Conservation (phyloP, 92 coral and sea anemone genomes). For the Zoanthus gigantus region DNA sequence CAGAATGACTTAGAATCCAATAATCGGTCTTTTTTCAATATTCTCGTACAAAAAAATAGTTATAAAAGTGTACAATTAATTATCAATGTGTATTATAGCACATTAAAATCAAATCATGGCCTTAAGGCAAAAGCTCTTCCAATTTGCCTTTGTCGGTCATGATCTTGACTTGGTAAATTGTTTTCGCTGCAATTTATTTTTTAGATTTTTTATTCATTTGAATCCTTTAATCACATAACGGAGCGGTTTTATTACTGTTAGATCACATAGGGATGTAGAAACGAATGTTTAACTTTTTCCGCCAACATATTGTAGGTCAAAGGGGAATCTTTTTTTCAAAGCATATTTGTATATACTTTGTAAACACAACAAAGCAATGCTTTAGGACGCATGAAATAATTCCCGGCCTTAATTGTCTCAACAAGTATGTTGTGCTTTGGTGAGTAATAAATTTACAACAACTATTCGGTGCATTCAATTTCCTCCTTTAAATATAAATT, state of each 20-base stretch:
- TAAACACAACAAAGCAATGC: background rate
- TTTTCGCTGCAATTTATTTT: too few relatives aligned
- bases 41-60: conserved; percentile 17
- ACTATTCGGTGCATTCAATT: conserved; percentile 21
- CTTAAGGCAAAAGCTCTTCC: background rate
- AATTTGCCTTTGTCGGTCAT: background rate
- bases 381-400: conserved; percentile 16
- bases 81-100: conserved; percentile 33
- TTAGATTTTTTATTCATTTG: background rate
- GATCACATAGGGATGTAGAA: conserved; percentile 27
- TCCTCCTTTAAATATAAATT: conserved; percentile 25
- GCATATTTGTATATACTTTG: conserved; percentile 3
- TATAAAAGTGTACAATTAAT: conserved; percentile 32
- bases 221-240: conserved; percentile 7
- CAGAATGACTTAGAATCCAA: conserved; percentile 3
- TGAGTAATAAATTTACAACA: conserved; percentile 11
- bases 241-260: background rate
- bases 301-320: background rate
- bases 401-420: conserved; percentile 16
- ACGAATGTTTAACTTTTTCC: background rate
- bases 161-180: background rate
- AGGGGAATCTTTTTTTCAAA: conserved; percentile 4
- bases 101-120: conserved; percentile 10
- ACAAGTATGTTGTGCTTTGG: conserved; percentile 31
- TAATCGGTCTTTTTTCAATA: background rate